These are phyloP conservation scores for Agonum fuliginosum DNA, from an alignment of 2,888 invertebrate genomes.

Conservation along the genomic window DNA sequence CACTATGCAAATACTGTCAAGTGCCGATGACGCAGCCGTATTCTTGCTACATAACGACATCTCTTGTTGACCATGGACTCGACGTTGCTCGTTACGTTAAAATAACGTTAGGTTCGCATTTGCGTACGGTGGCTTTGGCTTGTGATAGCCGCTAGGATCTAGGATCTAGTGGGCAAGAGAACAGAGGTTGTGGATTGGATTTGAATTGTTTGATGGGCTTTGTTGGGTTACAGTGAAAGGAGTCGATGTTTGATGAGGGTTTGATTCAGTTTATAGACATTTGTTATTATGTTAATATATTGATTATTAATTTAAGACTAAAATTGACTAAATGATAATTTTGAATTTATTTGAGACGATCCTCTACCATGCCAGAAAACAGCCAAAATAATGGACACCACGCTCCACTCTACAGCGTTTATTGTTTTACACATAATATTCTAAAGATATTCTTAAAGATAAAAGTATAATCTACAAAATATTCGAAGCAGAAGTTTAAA, in stretches of 20 bases:
- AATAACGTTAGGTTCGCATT: conserved; percentile 32
- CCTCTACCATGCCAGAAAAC: too few species aligned
- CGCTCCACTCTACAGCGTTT: too few species aligned
- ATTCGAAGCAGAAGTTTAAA: too few species aligned
- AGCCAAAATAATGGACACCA: too few species aligned
- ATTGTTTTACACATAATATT: too few species aligned
- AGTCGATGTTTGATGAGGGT: conserved; percentile 41
- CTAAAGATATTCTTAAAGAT: too few species aligned
- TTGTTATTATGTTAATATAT: background rate
- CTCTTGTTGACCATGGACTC: conserved; percentile 42
- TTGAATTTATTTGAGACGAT: background rate
- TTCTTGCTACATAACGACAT: conserved; percentile 24
- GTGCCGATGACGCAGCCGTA: conserved; percentile 1
- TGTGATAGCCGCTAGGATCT: too few species aligned
- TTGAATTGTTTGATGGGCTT: background rate
- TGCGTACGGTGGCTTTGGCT: conserved; percentile 16
- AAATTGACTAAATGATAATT: background rate
- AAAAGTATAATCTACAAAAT: too few species aligned
- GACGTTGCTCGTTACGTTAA: conserved; percentile 33
- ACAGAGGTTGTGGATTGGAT: background rate
- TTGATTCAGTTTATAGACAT: background rate
- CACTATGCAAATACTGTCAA: conserved; percentile 22
- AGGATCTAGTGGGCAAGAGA: too few species aligned
- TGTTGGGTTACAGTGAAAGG: too few species aligned
- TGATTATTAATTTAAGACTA: background rate